Evolutionary conservation across 1,140 invertebrate species (phyloP).

Genomic region (Batillaria attramentaria): DNA sequence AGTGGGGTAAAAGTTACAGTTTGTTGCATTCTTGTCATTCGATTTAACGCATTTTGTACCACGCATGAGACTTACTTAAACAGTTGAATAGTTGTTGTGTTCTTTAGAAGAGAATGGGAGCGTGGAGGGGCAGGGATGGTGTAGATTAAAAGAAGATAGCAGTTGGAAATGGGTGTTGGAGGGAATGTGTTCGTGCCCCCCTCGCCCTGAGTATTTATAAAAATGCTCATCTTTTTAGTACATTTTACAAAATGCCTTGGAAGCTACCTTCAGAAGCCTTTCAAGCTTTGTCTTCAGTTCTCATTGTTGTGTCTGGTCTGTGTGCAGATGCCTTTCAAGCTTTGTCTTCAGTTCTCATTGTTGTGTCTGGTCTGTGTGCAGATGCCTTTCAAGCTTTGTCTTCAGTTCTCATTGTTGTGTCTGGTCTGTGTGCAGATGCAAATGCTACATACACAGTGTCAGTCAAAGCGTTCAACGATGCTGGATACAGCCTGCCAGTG

Average conservation of each 20-base stretch:
- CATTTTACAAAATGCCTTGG: too few species aligned
- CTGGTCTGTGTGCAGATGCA: neutral
- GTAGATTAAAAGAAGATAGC: neutral
- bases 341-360: neutral
- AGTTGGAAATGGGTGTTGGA: too few species aligned
- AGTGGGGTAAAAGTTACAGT: neutral
- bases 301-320: neutral
- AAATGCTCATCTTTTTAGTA: too few species aligned
- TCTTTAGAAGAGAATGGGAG: too few species aligned
- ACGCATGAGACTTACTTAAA: neutral
- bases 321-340: neutral
- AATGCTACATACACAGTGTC: neutral
- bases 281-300: neutral
- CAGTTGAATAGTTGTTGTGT: too few species aligned
- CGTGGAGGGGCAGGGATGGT: too few species aligned
- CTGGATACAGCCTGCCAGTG: neutral
- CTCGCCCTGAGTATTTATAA: too few species aligned
- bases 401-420: too few species aligned
- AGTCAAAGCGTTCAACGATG: conserved; percentile 7
- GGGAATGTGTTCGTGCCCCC: too few species aligned
- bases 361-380: neutral
- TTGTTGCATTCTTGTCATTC: neutral
- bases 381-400: neutral
- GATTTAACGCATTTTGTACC: neutral
- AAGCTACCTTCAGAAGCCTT: too few species aligned